Evolutionary conservation across 2,888 invertebrate species (phyloP).

Genomic region (Pheosia gnoma): DNA sequence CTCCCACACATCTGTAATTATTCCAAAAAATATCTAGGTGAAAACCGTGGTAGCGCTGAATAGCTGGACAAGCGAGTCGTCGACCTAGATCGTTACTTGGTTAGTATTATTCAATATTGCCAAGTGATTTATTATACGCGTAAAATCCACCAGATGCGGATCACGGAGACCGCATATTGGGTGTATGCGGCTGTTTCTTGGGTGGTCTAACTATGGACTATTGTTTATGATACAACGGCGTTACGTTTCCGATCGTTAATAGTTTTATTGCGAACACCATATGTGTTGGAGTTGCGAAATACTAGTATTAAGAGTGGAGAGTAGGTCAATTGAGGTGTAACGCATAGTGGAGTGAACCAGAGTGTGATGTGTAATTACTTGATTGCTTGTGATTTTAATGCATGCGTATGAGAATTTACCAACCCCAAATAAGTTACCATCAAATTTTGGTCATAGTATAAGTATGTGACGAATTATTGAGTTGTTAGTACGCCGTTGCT

Average conservation of each 20-base stretch:
- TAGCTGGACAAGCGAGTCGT: conserved; percentile 48
- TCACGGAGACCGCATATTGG: conserved; percentile 57
- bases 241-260: conserved; percentile 32
- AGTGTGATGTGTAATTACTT: no score
- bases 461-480: no score
- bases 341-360: neutral
- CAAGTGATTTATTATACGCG: conserved; percentile 71
- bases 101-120: conserved; percentile 65
- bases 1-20: conserved; percentile 27
- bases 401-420: no score
- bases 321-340: neutral
- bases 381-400: no score
- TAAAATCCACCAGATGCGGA: conserved; percentile 71
- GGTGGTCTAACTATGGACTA: conserved; percentile 62
- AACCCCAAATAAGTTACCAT: no score
- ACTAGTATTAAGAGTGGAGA: neutral
- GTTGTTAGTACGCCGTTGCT: no score
- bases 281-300: conserved; percentile 18
- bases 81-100: conserved; percentile 68
- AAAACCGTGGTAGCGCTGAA: conserved; percentile 46
- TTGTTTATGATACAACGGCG: conserved; percentile 53
- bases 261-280: conserved; percentile 43
- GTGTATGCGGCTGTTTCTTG: conserved; percentile 53
- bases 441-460: no score
- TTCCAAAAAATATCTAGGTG: conserved; percentile 47